phyloP scores from a whole-genome alignment of 2,113 vertebrate genomes.

The Poeciliopsis retropinna region DNA sequence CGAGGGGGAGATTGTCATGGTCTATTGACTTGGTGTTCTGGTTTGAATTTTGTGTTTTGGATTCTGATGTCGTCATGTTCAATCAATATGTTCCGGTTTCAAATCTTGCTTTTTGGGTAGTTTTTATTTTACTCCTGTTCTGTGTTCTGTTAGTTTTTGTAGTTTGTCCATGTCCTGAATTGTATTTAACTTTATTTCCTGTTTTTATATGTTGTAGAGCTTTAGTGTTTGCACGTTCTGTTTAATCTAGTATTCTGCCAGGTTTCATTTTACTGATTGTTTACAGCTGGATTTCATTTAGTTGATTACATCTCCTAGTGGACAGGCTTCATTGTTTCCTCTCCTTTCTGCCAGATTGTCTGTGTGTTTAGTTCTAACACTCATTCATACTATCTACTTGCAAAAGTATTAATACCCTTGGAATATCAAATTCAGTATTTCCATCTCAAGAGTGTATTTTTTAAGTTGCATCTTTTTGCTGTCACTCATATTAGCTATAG shows the following conservation, averaged over 20 bases:
- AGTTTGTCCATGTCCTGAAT: background rate
- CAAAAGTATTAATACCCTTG: no score
- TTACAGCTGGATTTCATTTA: background rate
- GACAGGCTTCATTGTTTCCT: background rate
- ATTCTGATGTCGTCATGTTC: background rate
- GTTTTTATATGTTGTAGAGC: background rate
- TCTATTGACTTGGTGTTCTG: background rate
- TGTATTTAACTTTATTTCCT: background rate
- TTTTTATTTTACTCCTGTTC: slow-evolving; percentile 1
- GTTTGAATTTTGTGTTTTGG: background rate
- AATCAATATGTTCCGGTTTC: background rate
- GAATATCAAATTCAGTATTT: no score
- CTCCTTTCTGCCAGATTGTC: background rate
- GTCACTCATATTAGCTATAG: no score
- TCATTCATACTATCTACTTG: background rate
- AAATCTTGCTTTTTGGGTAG: background rate
- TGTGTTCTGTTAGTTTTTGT: background rate
- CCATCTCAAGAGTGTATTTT: no score
- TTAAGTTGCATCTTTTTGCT: no score
- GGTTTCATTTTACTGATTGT: background rate
- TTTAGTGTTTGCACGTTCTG: background rate
- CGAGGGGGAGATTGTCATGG: background rate
- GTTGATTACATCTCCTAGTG: background rate
- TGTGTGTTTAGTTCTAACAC: background rate
- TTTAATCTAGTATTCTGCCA: background rate